Base-by-base conservation (phyloP, 2,797 vertebrate genomes). In the Sparidentex hasta region DNA sequence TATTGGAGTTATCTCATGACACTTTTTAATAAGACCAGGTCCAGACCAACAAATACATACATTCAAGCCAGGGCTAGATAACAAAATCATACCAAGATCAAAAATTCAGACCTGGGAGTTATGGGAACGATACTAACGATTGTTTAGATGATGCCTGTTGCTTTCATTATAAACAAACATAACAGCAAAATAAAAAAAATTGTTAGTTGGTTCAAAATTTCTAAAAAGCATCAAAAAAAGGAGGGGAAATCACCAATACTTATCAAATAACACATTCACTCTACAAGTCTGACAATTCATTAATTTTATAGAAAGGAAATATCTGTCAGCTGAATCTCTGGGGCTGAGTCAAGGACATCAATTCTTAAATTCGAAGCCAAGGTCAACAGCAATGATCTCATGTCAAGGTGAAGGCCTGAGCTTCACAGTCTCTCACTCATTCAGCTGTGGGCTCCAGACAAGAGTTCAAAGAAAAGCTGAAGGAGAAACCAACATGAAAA, bases 381-480 rank as follows among this genome's bases (percentile, higher is more conserved):
- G 38, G 51, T 14, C 23, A 58, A 63, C 21, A 61, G 25, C 18
- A 52, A 56, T 71, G 61, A 74, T 52, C 33, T 61, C 38, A 55
- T 16, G 48, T 65, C 12, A 13, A 59, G n/a, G 51, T 66, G 50
- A 65, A 64, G 17, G 21, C 33, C 23, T 0, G 16, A 25, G 23
- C 23, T 51, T 62, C 50, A 29, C 55, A 52, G 47, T 17, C 20
- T 20, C 5, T 11, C 14, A 17, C 1, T 27, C 25, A 47, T 33
- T 64, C 57, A 68, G 57, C 56, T 54, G 4, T 29, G 38, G 14
- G 17, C 51, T 29, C 46, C 21, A 55, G 29, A 47, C n/a, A 16
- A 18, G 21, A 59, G 20, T 38, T 55, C 23, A 59, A 57, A 51
- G 27, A 7, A 38, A 76, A 56, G 59, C 14, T 57, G n/a, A 69